Evolutionary conservation across 2,888 invertebrate genomes (phyloP).

Genomic region (Hermaeophaga mercurialis): DNA sequence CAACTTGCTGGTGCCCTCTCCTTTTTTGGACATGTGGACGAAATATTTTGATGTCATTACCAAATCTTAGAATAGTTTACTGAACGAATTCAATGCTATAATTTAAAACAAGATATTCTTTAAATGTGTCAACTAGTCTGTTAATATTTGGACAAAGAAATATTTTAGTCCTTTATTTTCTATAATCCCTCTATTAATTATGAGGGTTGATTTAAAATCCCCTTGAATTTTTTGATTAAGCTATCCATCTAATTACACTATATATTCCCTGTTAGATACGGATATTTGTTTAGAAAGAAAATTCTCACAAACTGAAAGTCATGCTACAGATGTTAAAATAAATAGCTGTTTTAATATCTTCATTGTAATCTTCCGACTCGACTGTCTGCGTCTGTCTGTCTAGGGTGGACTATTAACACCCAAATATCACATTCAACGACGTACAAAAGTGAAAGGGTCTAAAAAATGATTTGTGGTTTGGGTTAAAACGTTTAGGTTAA

Average conservation of each 20-base stretch:
- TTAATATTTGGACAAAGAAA: too few species aligned
- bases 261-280: background rate
- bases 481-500: conserved; percentile 1
- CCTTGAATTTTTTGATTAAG: too few species aligned
- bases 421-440: conserved; percentile 2
- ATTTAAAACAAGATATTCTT: too few species aligned
- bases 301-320: conserved; percentile 21
- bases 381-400: conserved; percentile 3
- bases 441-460: background rate
- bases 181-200: too few species aligned
- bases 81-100: too few species aligned
- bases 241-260: background rate
- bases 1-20: too few species aligned
- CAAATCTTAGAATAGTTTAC: too few species aligned
- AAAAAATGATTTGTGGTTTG: background rate
- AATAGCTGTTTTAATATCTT: conserved; percentile 15
- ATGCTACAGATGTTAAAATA: conserved; percentile 20
- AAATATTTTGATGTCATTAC: too few species aligned
- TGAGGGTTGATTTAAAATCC: too few species aligned
- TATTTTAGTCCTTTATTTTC: too few species aligned
- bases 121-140: too few species aligned
- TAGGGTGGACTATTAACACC: conserved; percentile 11
- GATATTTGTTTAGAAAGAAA: conserved; percentile 2
- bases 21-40: background rate
- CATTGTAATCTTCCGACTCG: conserved; percentile 9